phyloP scores from a whole-genome alignment of 1,140 invertebrate genomes.

The Halesus radiatus region DNA sequence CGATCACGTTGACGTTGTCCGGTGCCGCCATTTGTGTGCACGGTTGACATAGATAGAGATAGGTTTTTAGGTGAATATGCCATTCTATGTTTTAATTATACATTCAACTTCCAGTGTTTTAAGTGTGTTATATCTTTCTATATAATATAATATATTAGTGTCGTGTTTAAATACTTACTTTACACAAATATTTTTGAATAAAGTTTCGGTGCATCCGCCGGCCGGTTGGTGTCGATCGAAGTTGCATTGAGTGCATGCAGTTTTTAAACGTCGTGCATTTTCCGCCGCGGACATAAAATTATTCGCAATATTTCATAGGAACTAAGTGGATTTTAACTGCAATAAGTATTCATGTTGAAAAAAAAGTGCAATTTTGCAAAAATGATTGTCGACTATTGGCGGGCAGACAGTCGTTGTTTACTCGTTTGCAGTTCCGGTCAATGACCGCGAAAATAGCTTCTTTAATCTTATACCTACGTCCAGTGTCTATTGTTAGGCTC shows the following conservation, averaged over 20 bases:
- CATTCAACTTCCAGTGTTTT: slow-evolving; percentile 56
- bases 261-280: slow-evolving; percentile 40
- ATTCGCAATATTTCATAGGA: not conserved
- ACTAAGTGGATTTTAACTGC: slow-evolving; percentile 16
- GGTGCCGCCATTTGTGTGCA: slow-evolving; percentile 71
- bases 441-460: slow-evolving; percentile 67
- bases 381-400: slow-evolving; percentile 21
- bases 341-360: slow-evolving; percentile 13
- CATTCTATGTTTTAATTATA: slow-evolving; percentile 60
- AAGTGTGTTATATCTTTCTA: slow-evolving; percentile 41
- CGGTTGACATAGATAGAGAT: slow-evolving; percentile 82
- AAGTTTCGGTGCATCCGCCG: slow-evolving; percentile 64
- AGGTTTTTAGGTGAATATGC: slow-evolving; percentile 63
- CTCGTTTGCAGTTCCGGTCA: slow-evolving; percentile 70
- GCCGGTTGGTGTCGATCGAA: slow-evolving; percentile 67
- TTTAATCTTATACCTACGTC: slow-evolving; percentile 62
- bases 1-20: slow-evolving; percentile 83
- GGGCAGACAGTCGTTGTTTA: slow-evolving; percentile 64
- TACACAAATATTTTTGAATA: slow-evolving; percentile 45
- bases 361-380: slow-evolving; percentile 30
- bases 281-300: slow-evolving; percentile 21
- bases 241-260: slow-evolving; percentile 49
- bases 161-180: slow-evolving; percentile 14
- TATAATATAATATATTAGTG: slow-evolving; percentile 25
- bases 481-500: slow-evolving; percentile 62